Evolutionary conservation across 2,888 invertebrate species (phyloP).

Genomic region (Bombylius discolor): DNA sequence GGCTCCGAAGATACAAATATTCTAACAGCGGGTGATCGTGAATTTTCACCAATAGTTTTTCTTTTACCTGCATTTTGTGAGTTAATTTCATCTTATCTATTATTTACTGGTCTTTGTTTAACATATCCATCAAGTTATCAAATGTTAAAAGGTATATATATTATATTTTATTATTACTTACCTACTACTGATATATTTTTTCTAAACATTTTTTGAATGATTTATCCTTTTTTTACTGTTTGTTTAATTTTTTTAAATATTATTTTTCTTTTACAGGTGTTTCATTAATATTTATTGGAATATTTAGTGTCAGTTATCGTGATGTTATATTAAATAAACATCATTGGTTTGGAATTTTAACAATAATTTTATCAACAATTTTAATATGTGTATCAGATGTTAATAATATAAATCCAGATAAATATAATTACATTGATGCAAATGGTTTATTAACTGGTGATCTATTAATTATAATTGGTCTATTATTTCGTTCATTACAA

Average conservation of each 20-base stretch:
- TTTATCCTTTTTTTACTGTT: too few relatives aligned
- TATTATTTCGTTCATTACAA: slow-evolving; percentile 74
- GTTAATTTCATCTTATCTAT: slow-evolving; percentile 73
- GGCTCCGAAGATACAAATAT: slow-evolving; percentile 42
- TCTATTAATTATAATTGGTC: slow-evolving; percentile 58
- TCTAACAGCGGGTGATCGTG: slow-evolving; percentile 56
- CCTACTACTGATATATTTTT: not conserved
- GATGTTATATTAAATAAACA: slow-evolving; percentile 44
- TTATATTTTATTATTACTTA: not conserved
- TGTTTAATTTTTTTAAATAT: too few relatives aligned
- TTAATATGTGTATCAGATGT: slow-evolving; percentile 63
- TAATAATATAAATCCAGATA: slow-evolving; percentile 17
- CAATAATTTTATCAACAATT: slow-evolving; percentile 55
- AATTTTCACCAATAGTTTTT: slow-evolving; percentile 68
- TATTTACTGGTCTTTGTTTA: slow-evolving; percentile 82
- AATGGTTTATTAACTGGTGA: slow-evolving; percentile 76
- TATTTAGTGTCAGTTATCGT: slow-evolving; percentile 67
- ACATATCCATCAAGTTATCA: slow-evolving; percentile 92
- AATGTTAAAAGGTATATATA: slow-evolving; percentile 68
- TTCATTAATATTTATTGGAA: slow-evolving; percentile 77
- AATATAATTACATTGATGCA: slow-evolving; percentile 10
- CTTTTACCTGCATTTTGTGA: slow-evolving; percentile 82
- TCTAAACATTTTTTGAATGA: not conserved
- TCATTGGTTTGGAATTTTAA: slow-evolving; percentile 66
- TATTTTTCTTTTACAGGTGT: slow-evolving; percentile 42